phyloP scores from a whole-genome alignment of 2,113 vertebrate species.

The Gambusia affinis region DNA sequence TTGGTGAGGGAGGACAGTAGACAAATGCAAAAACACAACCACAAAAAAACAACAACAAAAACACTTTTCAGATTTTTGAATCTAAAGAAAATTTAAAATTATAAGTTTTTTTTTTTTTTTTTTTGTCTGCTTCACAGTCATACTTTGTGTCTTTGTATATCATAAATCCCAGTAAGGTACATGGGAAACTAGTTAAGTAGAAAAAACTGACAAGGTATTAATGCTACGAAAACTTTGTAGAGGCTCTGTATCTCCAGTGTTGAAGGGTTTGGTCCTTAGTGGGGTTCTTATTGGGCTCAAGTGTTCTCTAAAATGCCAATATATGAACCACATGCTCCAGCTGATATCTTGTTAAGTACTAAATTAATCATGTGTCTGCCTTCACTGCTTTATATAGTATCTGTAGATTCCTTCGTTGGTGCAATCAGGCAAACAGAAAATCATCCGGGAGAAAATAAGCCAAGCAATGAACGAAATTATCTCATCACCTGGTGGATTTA shows the following conservation, averaged over 20 bases:
- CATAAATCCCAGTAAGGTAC: background rate
- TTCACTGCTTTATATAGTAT: conserved; percentile 9
- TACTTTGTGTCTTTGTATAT: background rate
- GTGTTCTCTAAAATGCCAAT: conserved; percentile 1
- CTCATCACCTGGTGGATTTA: background rate
- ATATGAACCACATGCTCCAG: background rate
- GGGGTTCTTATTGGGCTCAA: conserved; percentile 12
- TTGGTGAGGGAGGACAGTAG: too few species aligned
- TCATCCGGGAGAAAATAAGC: background rate
- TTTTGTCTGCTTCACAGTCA: too few species aligned
- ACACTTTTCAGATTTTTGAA: too few species aligned
- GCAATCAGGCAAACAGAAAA: conserved; percentile 9
- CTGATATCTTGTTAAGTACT: conserved; percentile 24
- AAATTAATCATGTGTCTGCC: conserved; percentile 19
- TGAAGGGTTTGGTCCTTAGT: conserved; percentile 30
- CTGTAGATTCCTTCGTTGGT: background rate
- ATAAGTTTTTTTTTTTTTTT: too few species aligned
- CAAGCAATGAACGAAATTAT: background rate
- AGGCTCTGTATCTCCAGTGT: conserved; percentile 4
- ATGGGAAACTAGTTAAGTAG: background rate
- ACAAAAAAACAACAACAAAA: too few species aligned
- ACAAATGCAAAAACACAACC: too few species aligned
- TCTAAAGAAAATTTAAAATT: too few species aligned
- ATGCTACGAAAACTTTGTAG: background rate
- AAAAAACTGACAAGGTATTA: background rate